Percentiles rank a stretch among this genome's conserved stretches.
phyloP scores from a whole-genome alignment of 2,797 vertebrate genomes.

The Ispidina picta region DNA sequence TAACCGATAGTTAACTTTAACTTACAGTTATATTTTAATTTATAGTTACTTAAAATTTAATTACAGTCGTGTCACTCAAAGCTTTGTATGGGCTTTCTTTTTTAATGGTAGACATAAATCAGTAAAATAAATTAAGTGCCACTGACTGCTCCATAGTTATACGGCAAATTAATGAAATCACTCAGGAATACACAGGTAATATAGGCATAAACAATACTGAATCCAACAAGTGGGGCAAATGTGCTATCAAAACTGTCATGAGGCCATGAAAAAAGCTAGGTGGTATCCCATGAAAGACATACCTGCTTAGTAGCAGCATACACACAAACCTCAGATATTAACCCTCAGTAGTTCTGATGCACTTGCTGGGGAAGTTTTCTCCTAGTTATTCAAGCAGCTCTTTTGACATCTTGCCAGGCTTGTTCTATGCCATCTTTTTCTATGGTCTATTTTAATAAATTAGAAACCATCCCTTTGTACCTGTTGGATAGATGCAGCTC shows the following conservation, averaged over 20 bases:
- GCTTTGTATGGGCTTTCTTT: constrained; percentile 49
- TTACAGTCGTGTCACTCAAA: constrained; percentile 58
- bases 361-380: neutral
- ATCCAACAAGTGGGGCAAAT: constrained; percentile 43
- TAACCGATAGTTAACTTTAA: constrained; percentile 68
- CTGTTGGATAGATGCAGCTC: neutral
- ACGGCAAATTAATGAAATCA: constrained; percentile 64
- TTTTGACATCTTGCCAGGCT: neutral
- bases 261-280: neutral
- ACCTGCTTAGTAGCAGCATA: neutral
- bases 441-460: neutral
- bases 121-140: constrained; percentile 69
- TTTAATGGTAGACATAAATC: constrained; percentile 61
- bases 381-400: neutral
- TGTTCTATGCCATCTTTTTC: neutral
- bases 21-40: constrained; percentile 62
- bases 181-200: constrained; percentile 35
- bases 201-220: constrained; percentile 49
- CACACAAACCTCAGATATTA: neutral
- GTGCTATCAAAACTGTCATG: neutral
- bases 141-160: constrained; percentile 52
- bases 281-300: neutral
- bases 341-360: neutral
- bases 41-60: constrained; percentile 71
- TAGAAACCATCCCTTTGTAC: neutral